These are phyloP conservation scores for Phylloscopus trochilus DNA, from an alignment of 2,113 vertebrate species.

Conservation along the genomic window DNA sequence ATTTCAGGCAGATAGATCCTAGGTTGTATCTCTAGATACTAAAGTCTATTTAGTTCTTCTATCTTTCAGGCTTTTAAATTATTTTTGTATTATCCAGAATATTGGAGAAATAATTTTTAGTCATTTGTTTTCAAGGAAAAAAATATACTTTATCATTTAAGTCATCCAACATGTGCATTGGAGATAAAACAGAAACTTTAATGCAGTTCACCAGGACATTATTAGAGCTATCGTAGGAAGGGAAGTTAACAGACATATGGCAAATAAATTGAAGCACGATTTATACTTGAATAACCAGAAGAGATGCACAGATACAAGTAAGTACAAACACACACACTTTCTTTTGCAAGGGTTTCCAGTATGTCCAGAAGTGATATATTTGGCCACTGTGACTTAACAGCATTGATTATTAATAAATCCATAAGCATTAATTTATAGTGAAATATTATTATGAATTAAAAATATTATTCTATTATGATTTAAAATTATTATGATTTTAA, in stretches of 20 bases:
- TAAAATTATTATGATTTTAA: not conserved
- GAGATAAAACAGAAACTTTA: not conserved
- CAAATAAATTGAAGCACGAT: not conserved
- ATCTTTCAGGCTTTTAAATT: not conserved
- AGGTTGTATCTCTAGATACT: not conserved
- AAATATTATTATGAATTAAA: not conserved
- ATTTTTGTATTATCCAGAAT: not conserved
- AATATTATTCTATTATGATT: not conserved
- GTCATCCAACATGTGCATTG: not conserved
- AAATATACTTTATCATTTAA: not conserved
- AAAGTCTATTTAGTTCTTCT: not conserved
- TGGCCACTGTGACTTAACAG: not conserved
- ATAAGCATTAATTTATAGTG: not conserved
- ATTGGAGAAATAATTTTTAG: not conserved
- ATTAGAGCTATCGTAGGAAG: not conserved
- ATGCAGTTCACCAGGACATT: not conserved
- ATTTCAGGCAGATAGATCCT: not conserved
- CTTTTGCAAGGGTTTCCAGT: not conserved
- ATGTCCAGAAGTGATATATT: not conserved
- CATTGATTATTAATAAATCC: not conserved
- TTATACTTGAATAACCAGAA: not conserved
- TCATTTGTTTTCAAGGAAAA: not conserved
- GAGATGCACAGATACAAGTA: not conserved
- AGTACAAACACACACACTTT: not conserved
- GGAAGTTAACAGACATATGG: not conserved